Base-by-base conservation (phyloP, 2,888 invertebrate genomes). In the Peribatodes rhomboidaria region DNA sequence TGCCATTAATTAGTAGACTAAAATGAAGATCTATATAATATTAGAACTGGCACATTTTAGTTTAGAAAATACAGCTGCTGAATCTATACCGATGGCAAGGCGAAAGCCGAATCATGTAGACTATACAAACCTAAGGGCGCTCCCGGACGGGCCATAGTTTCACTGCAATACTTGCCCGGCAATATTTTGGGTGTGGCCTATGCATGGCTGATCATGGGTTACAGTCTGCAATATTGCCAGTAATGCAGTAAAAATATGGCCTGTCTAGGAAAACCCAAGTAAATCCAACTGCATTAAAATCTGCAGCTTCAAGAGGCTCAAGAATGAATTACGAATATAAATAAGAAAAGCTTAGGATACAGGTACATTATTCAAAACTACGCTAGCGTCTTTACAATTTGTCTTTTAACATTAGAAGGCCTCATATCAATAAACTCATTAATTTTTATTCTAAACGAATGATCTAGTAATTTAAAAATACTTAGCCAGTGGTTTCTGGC, bases 291-390 rank as follows among this genome's bases (percentile, higher is more conserved):
- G 18, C 11, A 6, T 13, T 3, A 13, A 42, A 42, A 2, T 20
- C 13, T 13, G 10, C 42, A 44, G 27, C 47, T 47, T 22, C 27
- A 7, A 22, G 7, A 46, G 27, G 31, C 47, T 50, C 13, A 35
- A 41, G 20, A 52, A 52, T 42, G 52, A 55, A 42, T 53, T 53
- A 53, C 31, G 33, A 33, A 49, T 35, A 20, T 37, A 37, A 7
- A 31, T 22, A 54, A 2, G 2, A 22, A 42, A 33, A 47, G 47
- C 57, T 47, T 22, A 37, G 11, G 16, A 18, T 18, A 46, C 35
- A 31, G 39, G 39, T 61, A 39, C 41, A 54, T 18, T 33, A 3
- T 42, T 52, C 61, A 58, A 59, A 69, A 63, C 61, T 59, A 66
- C 39, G 33, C 64, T 56, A 56, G 62, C 62, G 37, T 62, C 52